Base-by-base conservation (phyloP, 1,140 invertebrate species). In the Potamilus streckersoni region DNA sequence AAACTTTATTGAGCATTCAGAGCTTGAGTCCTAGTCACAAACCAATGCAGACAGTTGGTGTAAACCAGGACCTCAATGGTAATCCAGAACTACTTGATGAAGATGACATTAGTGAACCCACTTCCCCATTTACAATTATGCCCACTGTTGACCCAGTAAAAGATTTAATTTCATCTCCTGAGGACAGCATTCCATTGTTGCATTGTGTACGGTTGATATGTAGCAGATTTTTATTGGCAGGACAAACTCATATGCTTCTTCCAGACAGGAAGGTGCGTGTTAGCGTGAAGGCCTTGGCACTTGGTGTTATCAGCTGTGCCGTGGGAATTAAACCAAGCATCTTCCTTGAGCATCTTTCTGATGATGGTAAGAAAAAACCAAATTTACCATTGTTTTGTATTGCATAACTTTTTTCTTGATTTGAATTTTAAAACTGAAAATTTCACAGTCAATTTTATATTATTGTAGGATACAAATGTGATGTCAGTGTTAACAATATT, bases 261-360 rank as follows among this genome's bases (percentile, higher is more conserved):
- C 88, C 93, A 17, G 94, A 94, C 84, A 92, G 93, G 80, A 90
- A 88, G 62, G 93, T 95, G 15, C 91, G 96, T 57, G 95, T 97
- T 19, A 96, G 95, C 76, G 93, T 96, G 0, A 96, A 97, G 90
- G 93, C 94, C 1, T 92, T 96, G 57, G 94, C 95, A 2, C 84
- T 97, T 6, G 93, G 92, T 57, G 96, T 95, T 87, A 83, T 97
- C 2, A 92, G 93, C 2, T 92, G 92, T 64, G 92, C 95, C 56
- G 86, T 96, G 49, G 91, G 91, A 55, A 82, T 96, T 56, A 93
- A 93, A 83, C 95, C 96, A 1, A 90, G 92, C 16, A 64, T 93
- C n/a, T 92, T 95, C 61, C 91, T 93, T 1, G 80, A 93, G 60
- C 92, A 92, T 79, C 85, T 95, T 56, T 49, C 38, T 8, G 0